These are phyloP conservation scores for Tokudaia muenninki DNA, from an alignment of 2,797 vertebrate species.

Conservation along the genomic window DNA sequence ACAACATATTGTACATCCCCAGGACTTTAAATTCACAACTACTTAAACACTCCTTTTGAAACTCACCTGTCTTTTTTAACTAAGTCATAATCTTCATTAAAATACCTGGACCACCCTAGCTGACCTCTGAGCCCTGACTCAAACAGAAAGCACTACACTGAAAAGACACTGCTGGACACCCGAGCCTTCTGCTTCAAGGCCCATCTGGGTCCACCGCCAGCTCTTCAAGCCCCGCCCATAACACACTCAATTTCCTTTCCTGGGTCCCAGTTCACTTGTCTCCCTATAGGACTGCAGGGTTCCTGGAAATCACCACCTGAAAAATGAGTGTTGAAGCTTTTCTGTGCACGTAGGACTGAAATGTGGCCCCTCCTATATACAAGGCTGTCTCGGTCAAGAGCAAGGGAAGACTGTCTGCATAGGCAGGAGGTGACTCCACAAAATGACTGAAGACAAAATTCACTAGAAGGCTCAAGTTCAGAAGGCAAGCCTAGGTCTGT, in stretches of 20 bases:
- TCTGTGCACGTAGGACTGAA: not conserved
- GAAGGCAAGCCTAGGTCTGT: not conserved
- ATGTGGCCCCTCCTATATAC: accelerated
- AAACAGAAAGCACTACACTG: not conserved
- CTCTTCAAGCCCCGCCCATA: not conserved
- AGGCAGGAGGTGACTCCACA: not conserved
- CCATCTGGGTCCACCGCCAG: not conserved
- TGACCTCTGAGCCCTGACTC: not conserved
- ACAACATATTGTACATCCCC: accelerated
- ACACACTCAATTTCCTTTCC: not conserved
- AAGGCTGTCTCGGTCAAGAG: not conserved
- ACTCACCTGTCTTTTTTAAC: not conserved
- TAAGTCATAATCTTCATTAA: not conserved
- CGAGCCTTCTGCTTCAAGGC: not conserved
- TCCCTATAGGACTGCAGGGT: accelerated
- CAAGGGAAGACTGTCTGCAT: not conserved
- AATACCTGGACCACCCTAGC: not conserved
- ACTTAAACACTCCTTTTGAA: not conserved
- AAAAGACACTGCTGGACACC: not conserved
- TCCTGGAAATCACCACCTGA: not conserved
- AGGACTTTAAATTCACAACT: not conserved
- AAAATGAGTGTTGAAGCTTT: not conserved
- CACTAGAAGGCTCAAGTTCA: not conserved
- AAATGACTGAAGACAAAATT: not conserved
- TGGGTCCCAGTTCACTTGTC: not conserved